Evolutionary conservation across 2,888 invertebrate genomes (phyloP).

Genomic region (Ornithoptera priamus): DNA sequence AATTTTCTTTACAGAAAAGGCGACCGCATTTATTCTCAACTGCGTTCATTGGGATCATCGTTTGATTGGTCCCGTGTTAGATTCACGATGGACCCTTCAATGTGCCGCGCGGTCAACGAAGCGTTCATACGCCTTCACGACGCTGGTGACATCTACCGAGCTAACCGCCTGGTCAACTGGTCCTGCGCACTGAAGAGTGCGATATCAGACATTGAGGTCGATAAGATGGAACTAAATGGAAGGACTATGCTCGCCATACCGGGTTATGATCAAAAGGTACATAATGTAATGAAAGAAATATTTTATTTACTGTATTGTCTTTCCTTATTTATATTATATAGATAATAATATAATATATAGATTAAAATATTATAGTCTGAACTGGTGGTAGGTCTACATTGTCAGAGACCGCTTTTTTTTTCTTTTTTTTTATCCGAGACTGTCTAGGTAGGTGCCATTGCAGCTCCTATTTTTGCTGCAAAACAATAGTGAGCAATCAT

Average conservation of each 20-base stretch:
- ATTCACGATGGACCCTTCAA: slow-evolving; percentile 97
- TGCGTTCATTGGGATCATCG: slow-evolving; percentile 93
- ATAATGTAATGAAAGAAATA: background rate
- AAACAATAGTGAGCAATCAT: no score
- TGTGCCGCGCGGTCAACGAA: slow-evolving; percentile 93
- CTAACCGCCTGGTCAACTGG: slow-evolving; percentile 98
- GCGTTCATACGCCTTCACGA: slow-evolving; percentile 96
- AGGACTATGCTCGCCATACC: slow-evolving; percentile 93
- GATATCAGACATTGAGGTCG: slow-evolving; percentile 99
- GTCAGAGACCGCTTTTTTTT: no score
- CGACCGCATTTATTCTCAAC: slow-evolving; percentile 87
- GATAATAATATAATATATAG: no score
- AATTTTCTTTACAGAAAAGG: slow-evolving; percentile 82
- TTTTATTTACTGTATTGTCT: background rate
- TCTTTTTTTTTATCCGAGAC: no score
- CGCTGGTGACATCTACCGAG: slow-evolving; percentile 93
- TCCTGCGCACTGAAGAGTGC: slow-evolving; percentile 97
- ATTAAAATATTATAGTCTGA: no score
- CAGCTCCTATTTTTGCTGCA: no score
- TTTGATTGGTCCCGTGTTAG: slow-evolving; percentile 96
- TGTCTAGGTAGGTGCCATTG: no score
- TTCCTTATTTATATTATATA: no score
- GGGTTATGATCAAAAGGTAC: slow-evolving; percentile 89
- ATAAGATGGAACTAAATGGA: slow-evolving; percentile 94
- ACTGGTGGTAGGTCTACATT: no score